Evolutionary conservation across 1,140 invertebrate genomes (phyloP).

Genomic region (Venustaconcha ellipsiformis): DNA sequence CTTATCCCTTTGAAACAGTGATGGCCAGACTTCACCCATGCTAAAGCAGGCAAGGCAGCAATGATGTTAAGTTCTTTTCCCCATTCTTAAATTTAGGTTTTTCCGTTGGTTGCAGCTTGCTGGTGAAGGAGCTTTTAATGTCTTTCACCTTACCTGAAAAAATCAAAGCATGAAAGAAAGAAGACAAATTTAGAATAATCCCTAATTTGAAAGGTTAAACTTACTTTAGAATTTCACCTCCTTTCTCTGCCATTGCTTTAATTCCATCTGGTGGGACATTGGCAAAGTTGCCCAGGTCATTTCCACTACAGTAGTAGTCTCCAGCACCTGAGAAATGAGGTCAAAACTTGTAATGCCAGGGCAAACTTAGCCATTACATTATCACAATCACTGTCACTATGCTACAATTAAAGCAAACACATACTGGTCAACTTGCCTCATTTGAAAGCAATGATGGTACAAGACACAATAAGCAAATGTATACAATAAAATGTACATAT

Average conservation of each 20-base stretch:
- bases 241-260: conserved; percentile 65
- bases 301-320: conserved; percentile 88
- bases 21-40: too few species aligned
- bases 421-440: neutral
- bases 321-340: conserved; percentile 72
- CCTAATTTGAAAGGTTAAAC: conserved; percentile 2
- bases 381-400: conserved; percentile 11
- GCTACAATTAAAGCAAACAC: neutral
- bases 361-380: conserved; percentile 2
- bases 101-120: too few species aligned
- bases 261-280: conserved; percentile 65
- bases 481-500: too few species aligned
- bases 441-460: too few species aligned
- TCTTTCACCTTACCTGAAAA: too few species aligned
- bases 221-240: conserved; percentile 66
- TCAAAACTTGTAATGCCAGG: neutral
- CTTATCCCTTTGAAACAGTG: too few species aligned
- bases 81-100: too few species aligned
- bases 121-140: too few species aligned
- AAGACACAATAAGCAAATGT: too few species aligned
- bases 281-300: conserved; percentile 80
- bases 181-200: neutral
- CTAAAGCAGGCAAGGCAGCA: too few species aligned
- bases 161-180: too few species aligned
- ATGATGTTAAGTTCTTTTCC: too few species aligned